Conservation (phyloP, 1,140 invertebrate genomes). For the Hyles euphorbiae region DNA sequence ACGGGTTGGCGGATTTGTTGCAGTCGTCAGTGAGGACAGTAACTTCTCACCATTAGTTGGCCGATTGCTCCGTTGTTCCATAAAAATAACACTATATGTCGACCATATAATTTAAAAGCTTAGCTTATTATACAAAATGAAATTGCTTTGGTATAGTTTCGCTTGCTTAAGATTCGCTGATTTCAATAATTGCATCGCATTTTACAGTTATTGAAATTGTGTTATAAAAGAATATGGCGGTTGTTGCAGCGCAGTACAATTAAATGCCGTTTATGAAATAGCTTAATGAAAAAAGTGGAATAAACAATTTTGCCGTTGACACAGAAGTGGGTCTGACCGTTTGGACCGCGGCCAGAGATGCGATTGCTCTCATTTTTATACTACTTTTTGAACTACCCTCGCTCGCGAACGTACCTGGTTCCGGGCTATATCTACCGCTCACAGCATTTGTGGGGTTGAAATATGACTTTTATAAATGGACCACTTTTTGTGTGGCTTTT, state of each 20-base stretch:
- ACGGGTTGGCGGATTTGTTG: no score
- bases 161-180: no score
- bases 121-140: no score
- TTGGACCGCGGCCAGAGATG: conserved; percentile 25
- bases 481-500: conserved; percentile 12
- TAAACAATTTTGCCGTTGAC: conserved; percentile 14
- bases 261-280: conserved; percentile 7
- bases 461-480: conserved; percentile 20
- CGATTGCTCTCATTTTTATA: conserved; percentile 23
- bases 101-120: no score
- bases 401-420: conserved; percentile 3
- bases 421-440: conserved; percentile 9
- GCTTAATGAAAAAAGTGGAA: conserved; percentile 10
- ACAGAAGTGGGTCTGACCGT: conserved; percentile 19
- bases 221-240: no score
- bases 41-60: no score
- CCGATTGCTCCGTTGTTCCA: no score
- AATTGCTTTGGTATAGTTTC: no score
- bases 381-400: conserved; percentile 26
- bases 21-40: no score
- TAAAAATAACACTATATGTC: no score
- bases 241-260: not conserved
- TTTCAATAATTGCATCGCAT: no score
- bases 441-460: conserved; percentile 13
- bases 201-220: no score